phyloP scores from a whole-genome alignment of 1,140 invertebrate species.

The Prorops nasuta region DNA sequence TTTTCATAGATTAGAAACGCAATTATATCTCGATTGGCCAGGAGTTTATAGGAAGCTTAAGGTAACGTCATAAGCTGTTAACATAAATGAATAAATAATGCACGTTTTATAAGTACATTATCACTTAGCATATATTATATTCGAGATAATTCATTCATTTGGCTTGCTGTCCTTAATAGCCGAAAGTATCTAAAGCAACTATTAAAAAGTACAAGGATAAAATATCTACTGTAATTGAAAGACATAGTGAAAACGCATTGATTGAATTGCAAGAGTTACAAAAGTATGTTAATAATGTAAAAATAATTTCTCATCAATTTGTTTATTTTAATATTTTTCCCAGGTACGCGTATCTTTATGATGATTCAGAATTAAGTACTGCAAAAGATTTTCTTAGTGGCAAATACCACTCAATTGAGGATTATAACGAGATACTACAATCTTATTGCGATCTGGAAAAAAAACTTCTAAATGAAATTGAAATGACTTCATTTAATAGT shows the following conservation, averaged over 20 bases:
- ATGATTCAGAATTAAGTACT: slow-evolving; percentile 60
- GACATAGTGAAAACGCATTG: slow-evolving; percentile 68
- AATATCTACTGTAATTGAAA: slow-evolving; percentile 64
- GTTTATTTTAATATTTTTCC: not conserved
- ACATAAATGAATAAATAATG: too few relatives aligned
- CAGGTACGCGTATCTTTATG: slow-evolving; percentile 45
- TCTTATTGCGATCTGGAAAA: slow-evolving; percentile 65
- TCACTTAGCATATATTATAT: too few relatives aligned
- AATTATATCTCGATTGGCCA: slow-evolving; percentile 64
- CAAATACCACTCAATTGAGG: slow-evolving; percentile 63
- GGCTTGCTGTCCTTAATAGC: slow-evolving; percentile 21
- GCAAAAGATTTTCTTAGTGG: slow-evolving; percentile 70
- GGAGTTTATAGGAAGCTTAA: slow-evolving; percentile 43
- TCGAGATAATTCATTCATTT: not conserved
- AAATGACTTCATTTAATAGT: slow-evolving; percentile 73
- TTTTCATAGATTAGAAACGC: slow-evolving; percentile 74
- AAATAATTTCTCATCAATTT: not conserved
- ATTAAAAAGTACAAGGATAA: slow-evolving; percentile 61
- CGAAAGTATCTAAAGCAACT: slow-evolving; percentile 45
- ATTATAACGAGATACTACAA: slow-evolving; percentile 66
- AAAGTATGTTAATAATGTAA: slow-evolving; percentile 20
- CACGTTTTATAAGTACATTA: too few relatives aligned
- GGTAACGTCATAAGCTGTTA: too few relatives aligned
- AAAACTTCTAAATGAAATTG: slow-evolving; percentile 65
- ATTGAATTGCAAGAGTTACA: slow-evolving; percentile 67